Evolutionary conservation across 2,797 vertebrate genomes (phyloP).

Genomic region (Anguilla pacifica): DNA sequence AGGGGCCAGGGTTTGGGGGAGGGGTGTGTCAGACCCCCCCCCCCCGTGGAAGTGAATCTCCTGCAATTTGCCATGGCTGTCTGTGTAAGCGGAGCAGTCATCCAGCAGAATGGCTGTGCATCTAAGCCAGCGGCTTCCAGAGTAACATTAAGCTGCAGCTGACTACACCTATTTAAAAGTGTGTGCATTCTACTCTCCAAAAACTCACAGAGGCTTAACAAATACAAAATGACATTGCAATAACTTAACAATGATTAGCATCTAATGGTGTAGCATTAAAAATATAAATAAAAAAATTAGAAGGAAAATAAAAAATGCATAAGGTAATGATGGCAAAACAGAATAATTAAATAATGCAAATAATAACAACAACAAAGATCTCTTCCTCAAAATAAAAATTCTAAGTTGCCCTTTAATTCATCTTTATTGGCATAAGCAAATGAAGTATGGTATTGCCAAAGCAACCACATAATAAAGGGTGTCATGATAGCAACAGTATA

Average conservation of each 20-base stretch:
- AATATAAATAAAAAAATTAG: background rate
- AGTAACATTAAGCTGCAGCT: background rate
- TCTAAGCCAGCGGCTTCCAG: background rate
- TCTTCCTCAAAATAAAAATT: no score
- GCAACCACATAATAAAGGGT: no score
- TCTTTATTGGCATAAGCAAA: no score
- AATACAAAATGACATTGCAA: background rate
- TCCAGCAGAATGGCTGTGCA: background rate
- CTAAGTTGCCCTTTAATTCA: no score
- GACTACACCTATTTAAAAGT: background rate
- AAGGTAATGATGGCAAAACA: background rate
- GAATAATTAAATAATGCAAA: background rate
- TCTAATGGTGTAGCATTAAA: background rate
- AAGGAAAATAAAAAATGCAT: background rate
- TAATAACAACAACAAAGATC: no score
- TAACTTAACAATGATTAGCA: background rate
- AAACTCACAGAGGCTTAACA: background rate
- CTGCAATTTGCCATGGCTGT: no score
- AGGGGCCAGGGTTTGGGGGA: no score
- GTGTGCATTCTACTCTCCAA: background rate
- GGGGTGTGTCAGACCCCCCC: no score
- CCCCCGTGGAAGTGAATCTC: no score
- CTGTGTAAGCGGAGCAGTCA: background rate
- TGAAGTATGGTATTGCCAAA: no score
- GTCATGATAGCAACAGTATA: no score